Evolutionary conservation across 92 coral and sea anemone genomes (phyloP).

Genomic region (Siderastrea radians): DNA sequence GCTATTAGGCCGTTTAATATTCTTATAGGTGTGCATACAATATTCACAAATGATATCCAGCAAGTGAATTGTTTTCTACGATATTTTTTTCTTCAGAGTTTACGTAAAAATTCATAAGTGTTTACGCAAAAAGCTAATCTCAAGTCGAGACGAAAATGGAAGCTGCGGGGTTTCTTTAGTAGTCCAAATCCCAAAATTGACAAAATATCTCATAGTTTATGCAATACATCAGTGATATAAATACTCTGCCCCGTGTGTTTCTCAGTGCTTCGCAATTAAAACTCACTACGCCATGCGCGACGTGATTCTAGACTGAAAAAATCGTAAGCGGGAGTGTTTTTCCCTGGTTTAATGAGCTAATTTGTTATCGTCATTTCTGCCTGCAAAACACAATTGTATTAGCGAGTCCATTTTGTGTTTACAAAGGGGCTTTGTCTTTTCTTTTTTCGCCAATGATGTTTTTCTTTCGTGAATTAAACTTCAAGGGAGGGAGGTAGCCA

Average conservation of each 20-base stretch:
- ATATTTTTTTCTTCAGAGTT: background rate
- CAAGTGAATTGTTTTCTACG: background rate
- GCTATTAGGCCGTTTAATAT: background rate
- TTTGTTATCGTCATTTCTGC: background rate
- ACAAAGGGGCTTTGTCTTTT: background rate
- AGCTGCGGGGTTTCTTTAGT: background rate
- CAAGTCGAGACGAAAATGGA: constrained; percentile 11
- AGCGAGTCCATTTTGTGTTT: background rate
- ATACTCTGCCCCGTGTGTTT: background rate
- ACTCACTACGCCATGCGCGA: background rate
- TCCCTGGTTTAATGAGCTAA: background rate
- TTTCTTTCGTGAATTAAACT: constrained; percentile 27
- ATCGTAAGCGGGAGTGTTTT: background rate
- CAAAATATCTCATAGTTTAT: constrained; percentile 21
- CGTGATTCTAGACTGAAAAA: background rate
- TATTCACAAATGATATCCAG: constrained; percentile 1
- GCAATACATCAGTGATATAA: constrained; percentile 19
- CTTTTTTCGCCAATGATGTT: background rate
- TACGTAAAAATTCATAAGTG: background rate
- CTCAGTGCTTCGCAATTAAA: background rate
- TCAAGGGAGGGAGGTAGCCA: constrained; percentile 32
- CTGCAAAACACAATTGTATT: background rate
- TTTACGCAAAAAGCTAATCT: constrained; percentile 25
- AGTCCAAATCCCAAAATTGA: background rate
- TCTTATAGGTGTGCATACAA: background rate